A percentile compares a stretch with the other conserved stretches of the same genome.
phyloP scores from a whole-genome alignment of 2,888 invertebrate species.

The Aspidapion aeneum region DNA sequence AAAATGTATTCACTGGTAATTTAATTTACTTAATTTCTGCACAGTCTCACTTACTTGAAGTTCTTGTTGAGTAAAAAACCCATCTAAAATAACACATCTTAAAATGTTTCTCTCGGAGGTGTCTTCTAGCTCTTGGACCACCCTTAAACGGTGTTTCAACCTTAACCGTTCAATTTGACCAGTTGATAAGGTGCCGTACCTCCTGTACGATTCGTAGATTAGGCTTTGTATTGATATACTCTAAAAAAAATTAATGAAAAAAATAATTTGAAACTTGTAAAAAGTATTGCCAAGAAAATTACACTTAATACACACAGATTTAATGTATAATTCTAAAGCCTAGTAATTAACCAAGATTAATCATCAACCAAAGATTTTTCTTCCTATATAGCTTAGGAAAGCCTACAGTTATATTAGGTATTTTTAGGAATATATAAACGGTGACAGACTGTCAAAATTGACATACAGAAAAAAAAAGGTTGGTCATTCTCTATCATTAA shows the following conservation, averaged over 20 bases:
- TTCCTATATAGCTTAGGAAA: too few relatives aligned
- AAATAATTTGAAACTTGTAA: not conserved
- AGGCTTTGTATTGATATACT: constrained; percentile 77
- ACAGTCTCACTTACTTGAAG: constrained; percentile 49
- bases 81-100: constrained; percentile 74
- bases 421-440: too few relatives aligned
- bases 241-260: constrained; percentile 45
- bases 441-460: too few relatives aligned
- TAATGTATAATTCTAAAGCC: not conserved
- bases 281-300: too few relatives aligned
- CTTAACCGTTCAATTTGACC: constrained; percentile 87
- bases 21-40: too few relatives aligned
- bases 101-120: constrained; percentile 84
- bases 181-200: constrained; percentile 76
- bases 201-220: constrained; percentile 82
- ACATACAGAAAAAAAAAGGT: too few relatives aligned
- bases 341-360: too few relatives aligned
- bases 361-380: too few relatives aligned
- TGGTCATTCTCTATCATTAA: too few relatives aligned
- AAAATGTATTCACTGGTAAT: too few relatives aligned
- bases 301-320: not conserved
- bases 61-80: constrained; percentile 61
- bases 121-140: constrained; percentile 91
- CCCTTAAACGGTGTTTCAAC: constrained; percentile 85
- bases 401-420: too few relatives aligned